A percentile compares a stretch with the other conserved stretches of the same genome.
These are phyloP conservation scores for Cebus imitator DNA, from an alignment of 2,113 vertebrate genomes.

Conservation along the genomic window DNA sequence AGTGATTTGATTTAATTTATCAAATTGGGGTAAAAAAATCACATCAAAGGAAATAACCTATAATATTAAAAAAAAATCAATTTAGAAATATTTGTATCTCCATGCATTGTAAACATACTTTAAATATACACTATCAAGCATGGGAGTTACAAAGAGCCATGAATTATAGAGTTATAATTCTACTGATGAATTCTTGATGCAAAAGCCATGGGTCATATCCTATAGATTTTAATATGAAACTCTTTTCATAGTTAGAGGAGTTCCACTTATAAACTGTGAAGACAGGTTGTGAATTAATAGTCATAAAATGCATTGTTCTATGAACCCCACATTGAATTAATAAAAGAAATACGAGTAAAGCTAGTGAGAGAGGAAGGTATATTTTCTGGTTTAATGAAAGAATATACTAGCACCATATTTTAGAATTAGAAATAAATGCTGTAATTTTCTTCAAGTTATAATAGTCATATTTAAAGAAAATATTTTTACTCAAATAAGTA, in stretches of 20 bases:
- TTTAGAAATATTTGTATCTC: background rate
- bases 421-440: conserved; percentile 9
- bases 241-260: conserved; percentile 32
- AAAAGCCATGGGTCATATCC: conserved; percentile 13
- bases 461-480: background rate
- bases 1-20: background rate
- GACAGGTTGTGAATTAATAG: conserved; percentile 53
- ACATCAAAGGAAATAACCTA: background rate
- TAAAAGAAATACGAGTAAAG: conserved; percentile 42
- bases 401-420: background rate
- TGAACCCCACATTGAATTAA: conserved; percentile 49
- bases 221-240: conserved; percentile 55
- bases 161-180: conserved; percentile 52
- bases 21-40: background rate
- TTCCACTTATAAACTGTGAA: conserved; percentile 52
- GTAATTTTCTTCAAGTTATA: background rate
- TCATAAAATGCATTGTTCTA: conserved; percentile 56
- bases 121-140: background rate
- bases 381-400: conserved; percentile 8
- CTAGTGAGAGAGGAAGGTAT: background rate
- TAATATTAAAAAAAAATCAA: background rate
- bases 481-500: background rate
- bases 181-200: conserved; percentile 17
- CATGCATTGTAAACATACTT: background rate
- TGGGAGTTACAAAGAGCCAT: background rate